These are phyloP conservation scores for Drosophila pandora DNA, from an alignment of 1,140 invertebrate species.

Conservation along the genomic window DNA sequence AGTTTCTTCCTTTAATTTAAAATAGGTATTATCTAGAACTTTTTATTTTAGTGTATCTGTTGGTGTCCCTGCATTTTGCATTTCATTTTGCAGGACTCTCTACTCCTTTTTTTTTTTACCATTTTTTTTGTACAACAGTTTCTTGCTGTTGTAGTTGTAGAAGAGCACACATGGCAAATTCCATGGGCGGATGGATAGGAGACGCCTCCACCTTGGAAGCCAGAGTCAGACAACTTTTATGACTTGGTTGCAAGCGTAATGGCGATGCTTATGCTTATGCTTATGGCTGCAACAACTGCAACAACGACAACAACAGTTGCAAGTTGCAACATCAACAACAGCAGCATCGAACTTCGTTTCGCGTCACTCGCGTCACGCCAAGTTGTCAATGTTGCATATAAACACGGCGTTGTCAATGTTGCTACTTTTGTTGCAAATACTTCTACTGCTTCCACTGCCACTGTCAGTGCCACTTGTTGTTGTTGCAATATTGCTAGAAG, in stretches of 20 bases:
- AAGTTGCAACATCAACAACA: neutral
- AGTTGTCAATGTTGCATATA: constrained; percentile 79
- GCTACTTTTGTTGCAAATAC: constrained; percentile 33
- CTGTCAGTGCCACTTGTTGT: neutral
- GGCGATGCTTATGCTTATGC: constrained; percentile 50
- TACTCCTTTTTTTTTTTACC: neutral
- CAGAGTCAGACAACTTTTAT: constrained; percentile 73
- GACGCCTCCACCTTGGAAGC: constrained; percentile 31
- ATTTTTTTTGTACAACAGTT: neutral
- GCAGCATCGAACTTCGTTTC: constrained; percentile 39
- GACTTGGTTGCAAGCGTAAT: constrained; percentile 65
- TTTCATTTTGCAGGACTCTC: constrained; percentile 31
- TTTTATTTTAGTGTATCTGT: constrained; percentile 38
- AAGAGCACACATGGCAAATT: constrained; percentile 53
- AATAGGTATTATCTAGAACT: too few species aligned
- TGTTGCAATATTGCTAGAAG: constrained; percentile 33
- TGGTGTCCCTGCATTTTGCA: constrained; percentile 39
- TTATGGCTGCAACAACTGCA: constrained; percentile 31
- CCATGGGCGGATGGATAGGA: neutral
- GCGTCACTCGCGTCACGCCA: constrained; percentile 68
- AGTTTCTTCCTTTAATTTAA: too few species aligned
- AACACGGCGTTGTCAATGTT: constrained; percentile 69
- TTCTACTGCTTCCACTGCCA: neutral
- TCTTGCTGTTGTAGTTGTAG: neutral
- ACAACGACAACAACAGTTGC: constrained; percentile 12